Conservation (phyloP, 2,888 invertebrate genomes). For the Brachyptera putata region DNA sequence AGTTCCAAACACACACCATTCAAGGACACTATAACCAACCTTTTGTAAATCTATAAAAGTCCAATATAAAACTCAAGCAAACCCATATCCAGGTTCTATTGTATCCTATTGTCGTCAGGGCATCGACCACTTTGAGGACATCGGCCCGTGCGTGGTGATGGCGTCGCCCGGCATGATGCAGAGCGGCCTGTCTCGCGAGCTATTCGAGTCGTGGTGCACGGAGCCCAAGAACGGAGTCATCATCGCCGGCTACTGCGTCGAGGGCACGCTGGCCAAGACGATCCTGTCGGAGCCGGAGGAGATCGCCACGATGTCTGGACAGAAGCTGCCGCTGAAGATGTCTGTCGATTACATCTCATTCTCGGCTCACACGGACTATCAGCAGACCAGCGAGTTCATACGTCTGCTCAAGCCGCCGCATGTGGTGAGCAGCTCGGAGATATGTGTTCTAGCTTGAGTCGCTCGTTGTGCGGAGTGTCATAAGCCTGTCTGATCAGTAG, state of each 20-base stretch:
- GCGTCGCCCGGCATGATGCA: constrained; percentile 99
- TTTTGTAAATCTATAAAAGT: too few species aligned
- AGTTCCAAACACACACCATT: too few species aligned
- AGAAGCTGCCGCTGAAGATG: constrained; percentile 93
- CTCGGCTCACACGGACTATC: constrained; percentile 97
- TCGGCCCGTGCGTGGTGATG: constrained; percentile 99
- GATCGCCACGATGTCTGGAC: constrained; percentile 91
- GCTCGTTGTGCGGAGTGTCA: too few species aligned
- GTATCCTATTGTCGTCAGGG: constrained; percentile 57
- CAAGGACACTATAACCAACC: too few species aligned
- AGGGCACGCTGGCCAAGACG: constrained; percentile 86
- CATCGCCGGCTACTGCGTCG: constrained; percentile 91
- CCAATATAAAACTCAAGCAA: too few species aligned
- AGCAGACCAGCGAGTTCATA: constrained; percentile 97
- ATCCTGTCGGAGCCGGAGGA: constrained; percentile 97
- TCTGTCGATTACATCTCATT: constrained; percentile 99
- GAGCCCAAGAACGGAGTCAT: constrained; percentile 98
- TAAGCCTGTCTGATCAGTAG: too few species aligned
- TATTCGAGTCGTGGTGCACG: constrained; percentile 99
- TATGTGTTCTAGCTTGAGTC: too few species aligned
- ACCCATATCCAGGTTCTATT: too few species aligned
- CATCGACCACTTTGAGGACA: constrained; percentile 99
- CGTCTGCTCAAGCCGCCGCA: constrained; percentile 91
- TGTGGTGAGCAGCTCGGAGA: constrained; percentile 58
- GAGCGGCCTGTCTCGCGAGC: constrained; percentile 91